These are phyloP conservation scores for Procambarus clarkii DNA, from an alignment of 1,140 invertebrate species.

Conservation along the genomic window DNA sequence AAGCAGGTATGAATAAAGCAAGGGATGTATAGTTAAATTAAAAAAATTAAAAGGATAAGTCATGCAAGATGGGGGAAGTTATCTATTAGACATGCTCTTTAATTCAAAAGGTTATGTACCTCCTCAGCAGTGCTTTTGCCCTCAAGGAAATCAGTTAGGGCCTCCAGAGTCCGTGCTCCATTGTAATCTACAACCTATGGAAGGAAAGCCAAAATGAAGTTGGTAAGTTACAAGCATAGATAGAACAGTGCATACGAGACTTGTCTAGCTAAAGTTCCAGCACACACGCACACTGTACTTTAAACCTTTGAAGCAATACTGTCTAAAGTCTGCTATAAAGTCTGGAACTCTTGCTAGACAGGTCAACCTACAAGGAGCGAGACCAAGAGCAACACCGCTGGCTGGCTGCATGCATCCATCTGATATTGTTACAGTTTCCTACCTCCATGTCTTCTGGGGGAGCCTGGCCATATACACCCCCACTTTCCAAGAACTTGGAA, in stretches of 20 bases:
- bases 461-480: conserved; percentile 82
- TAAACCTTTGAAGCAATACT: not conserved
- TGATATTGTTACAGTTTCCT: conserved; percentile 20
- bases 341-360: not conserved
- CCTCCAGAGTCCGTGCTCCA: conserved; percentile 96
- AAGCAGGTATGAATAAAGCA: not conserved
- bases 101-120: conserved; percentile 34
- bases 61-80: not conserved
- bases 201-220: conserved; percentile 48
- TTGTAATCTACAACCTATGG: conserved; percentile 91
- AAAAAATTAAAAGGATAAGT: not conserved
- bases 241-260: not conserved
- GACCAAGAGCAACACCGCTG: not conserved
- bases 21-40: not conserved
- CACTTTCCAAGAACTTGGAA: conserved; percentile 90
- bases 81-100: not conserved
- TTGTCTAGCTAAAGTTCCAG: not conserved
- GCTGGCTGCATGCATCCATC: conserved; percentile 4
- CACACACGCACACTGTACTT: too few species aligned
- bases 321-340: not conserved
- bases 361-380: not conserved
- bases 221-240: conserved; percentile 3
- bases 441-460: conserved; percentile 75
- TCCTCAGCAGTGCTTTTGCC: conserved; percentile 63
- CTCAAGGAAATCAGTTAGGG: conserved; percentile 93